These are phyloP conservation scores for Holothuria leucospilota DNA, from an alignment of 53 echinoderm and acorn worm genomes.

Conservation along the genomic window DNA sequence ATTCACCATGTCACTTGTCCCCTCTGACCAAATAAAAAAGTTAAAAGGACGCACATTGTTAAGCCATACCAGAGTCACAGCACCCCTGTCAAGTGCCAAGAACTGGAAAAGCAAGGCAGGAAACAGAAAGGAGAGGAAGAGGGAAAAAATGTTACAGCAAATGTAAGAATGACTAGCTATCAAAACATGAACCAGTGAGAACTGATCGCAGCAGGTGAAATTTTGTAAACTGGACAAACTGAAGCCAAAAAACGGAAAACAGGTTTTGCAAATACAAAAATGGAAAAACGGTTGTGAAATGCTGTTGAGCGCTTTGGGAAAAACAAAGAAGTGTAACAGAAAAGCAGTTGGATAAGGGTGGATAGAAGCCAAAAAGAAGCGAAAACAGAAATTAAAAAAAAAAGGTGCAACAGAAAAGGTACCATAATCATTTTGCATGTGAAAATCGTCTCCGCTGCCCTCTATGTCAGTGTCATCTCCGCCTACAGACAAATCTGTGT, in stretches of 20 bases:
- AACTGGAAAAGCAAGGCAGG: background rate
- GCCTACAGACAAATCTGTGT: constrained; percentile 32
- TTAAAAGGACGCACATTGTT: background rate
- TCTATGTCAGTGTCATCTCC: constrained; percentile 22
- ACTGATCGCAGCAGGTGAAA: too few relatives aligned
- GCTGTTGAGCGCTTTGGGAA: background rate
- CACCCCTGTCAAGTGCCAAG: background rate
- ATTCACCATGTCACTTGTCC: too few relatives aligned
- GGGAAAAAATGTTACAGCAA: background rate
- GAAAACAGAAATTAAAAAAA: background rate
- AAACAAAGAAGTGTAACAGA: background rate
- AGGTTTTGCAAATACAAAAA: constrained; percentile 6
- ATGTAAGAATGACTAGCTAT: background rate
- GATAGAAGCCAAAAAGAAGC: background rate
- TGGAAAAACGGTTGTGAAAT: background rate
- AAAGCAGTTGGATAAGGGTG: background rate
- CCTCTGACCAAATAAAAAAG: background rate
- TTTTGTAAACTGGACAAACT: too few relatives aligned
- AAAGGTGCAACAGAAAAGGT: constrained; percentile 25
- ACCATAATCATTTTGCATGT: constrained; percentile 59
- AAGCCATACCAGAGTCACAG: background rate
- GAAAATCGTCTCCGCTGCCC: constrained; percentile 42
- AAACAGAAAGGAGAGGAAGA: background rate
- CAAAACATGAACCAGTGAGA: too few relatives aligned
- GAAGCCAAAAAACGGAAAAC: background rate